Conservation (phyloP, 2,797 vertebrate genomes). For the Tangara arthus region DNA sequence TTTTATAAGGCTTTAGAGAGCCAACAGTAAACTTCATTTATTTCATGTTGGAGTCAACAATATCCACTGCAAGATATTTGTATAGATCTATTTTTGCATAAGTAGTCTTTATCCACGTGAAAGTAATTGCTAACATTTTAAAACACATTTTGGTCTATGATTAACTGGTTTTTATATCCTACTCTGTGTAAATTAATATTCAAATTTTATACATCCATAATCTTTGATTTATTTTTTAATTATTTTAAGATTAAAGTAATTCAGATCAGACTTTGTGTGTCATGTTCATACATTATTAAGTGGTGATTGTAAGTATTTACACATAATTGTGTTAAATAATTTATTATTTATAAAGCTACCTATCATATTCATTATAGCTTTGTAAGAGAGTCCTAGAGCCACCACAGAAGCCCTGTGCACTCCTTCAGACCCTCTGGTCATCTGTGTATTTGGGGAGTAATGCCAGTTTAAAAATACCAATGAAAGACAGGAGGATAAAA, state of each 20-base stretch:
- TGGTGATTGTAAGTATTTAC: background rate
- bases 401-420: background rate
- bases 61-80: background rate
- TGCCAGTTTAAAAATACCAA: background rate
- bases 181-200: background rate
- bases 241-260: background rate
- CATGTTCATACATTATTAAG: background rate
- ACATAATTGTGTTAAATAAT: background rate
- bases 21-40: background rate
- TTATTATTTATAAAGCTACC: background rate
- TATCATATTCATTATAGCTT: background rate
- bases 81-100: background rate
- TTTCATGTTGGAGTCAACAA: background rate
- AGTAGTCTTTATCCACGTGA: background rate
- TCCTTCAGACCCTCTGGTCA: background rate
- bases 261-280: background rate
- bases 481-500: background rate
- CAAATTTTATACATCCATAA: background rate
- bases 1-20: background rate
- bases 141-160: background rate
- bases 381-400: background rate
- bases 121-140: background rate
- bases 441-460: background rate
- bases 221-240: background rate
- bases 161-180: background rate